Conservation (phyloP, 2,888 invertebrate genomes). For the Leptinotarsa haldemani region DNA sequence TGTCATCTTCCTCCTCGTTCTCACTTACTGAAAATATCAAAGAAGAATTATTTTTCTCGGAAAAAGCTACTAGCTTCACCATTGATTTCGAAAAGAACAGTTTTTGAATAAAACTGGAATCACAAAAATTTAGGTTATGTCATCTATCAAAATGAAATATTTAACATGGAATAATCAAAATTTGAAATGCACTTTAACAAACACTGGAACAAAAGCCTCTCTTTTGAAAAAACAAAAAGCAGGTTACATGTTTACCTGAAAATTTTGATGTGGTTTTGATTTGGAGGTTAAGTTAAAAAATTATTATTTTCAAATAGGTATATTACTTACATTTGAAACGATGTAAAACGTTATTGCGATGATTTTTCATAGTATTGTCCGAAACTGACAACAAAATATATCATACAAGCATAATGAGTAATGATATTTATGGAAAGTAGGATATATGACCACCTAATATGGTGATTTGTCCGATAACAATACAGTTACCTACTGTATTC, state of each 20-base stretch:
- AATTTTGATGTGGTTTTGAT: conserved; percentile 4
- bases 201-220: not conserved
- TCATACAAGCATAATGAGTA: not conserved
- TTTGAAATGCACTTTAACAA: not conserved
- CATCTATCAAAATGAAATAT: conserved; percentile 21
- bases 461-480: not conserved
- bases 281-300: conserved; percentile 33
- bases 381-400: not conserved
- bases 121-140: conserved; percentile 47
- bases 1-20: conserved; percentile 81
- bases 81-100: conserved; percentile 24
- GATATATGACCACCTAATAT: not conserved
- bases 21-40: conserved; percentile 64
- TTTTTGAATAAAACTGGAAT: conserved; percentile 24
- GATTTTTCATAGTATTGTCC: conserved; percentile 32
- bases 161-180: not conserved
- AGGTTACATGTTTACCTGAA: not conserved
- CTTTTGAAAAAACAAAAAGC: not conserved
- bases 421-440: not conserved
- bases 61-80: not conserved
- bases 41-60: not conserved
- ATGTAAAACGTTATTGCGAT: conserved; percentile 11
- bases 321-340: conserved; percentile 32
- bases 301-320: not conserved
- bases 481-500: not conserved